Conservation (phyloP, 2,888 invertebrate genomes). For the Eupithecia subumbrata region DNA sequence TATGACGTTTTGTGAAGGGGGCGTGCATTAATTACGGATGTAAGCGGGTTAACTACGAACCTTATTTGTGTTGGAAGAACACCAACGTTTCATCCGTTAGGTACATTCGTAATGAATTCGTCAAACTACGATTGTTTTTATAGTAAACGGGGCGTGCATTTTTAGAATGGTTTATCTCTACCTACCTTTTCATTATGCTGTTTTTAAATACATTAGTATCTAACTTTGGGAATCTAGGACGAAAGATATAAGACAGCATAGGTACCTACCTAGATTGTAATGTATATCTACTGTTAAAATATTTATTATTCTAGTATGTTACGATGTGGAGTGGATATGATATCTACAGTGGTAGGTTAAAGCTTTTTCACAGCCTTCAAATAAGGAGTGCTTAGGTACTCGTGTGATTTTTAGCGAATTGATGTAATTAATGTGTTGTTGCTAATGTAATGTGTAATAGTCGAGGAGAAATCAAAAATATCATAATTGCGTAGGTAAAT, state of each 20-base stretch:
- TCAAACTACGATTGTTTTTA: no score
- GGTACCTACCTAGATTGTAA: background rate
- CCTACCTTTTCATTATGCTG: background rate
- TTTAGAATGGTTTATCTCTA: no score
- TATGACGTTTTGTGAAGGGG: no score
- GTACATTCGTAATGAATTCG: no score
- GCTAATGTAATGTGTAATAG: conserved; percentile 16
- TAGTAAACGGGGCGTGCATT: no score
- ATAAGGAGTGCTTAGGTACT: conserved; percentile 66
- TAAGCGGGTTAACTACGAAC: no score
- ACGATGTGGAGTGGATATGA: conserved; percentile 38
- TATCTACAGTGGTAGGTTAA: conserved; percentile 79
- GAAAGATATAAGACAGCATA: background rate
- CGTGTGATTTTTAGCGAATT: conserved; percentile 37
- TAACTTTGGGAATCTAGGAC: background rate
- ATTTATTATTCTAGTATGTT: conserved; percentile 21
- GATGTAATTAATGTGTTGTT: conserved; percentile 30
- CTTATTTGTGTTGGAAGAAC: no score
- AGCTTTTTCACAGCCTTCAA: conserved; percentile 82
- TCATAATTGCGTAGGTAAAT: background rate
- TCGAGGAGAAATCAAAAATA: background rate
- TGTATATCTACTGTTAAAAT: background rate
- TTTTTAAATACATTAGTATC: background rate
- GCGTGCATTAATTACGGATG: no score
- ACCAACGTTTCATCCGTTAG: no score